Conservation (phyloP, 2,797 vertebrate genomes). For the Euthynnus affinis region DNA sequence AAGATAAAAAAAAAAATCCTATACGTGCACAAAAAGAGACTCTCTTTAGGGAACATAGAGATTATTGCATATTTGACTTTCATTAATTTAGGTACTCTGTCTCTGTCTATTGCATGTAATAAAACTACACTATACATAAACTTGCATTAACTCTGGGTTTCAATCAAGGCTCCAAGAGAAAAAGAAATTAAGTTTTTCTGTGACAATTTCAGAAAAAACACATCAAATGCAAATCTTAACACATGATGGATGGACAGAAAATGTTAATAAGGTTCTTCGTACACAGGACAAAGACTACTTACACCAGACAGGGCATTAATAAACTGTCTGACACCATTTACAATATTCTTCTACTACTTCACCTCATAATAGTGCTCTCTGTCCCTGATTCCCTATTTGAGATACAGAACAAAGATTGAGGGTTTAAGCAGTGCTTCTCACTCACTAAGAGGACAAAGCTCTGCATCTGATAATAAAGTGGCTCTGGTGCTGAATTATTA, state of each 20-base stretch:
- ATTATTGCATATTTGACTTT: slow-evolving; percentile 17
- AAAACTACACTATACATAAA: not conserved
- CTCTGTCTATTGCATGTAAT: not conserved
- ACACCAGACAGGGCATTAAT: not conserved
- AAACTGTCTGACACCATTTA: slow-evolving; percentile 26
- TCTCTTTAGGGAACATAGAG: slow-evolving; percentile 9
- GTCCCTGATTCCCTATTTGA: slow-evolving; percentile 21
- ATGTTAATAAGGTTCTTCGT: not conserved
- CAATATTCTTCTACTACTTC: not conserved
- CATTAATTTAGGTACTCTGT: not conserved
- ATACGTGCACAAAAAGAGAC: not conserved
- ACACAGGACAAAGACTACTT: no score
- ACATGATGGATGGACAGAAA: not conserved
- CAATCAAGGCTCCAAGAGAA: not conserved
- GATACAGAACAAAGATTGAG: slow-evolving; percentile 42
- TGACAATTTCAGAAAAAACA: not conserved
- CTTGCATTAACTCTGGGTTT: not conserved
- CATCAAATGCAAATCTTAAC: not conserved
- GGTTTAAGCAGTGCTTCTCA: slow-evolving; percentile 31
- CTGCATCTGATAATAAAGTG: slow-evolving; percentile 65
- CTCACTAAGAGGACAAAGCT: slow-evolving; percentile 53
- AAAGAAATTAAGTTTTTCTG: not conserved
- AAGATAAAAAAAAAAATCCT: not conserved
- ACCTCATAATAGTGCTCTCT: slow-evolving; percentile 1
- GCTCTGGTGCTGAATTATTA: slow-evolving; percentile 75